These are phyloP conservation scores for Scaptomyza reducta DNA, from an alignment of 2,888 invertebrate genomes.

Conservation along the genomic window DNA sequence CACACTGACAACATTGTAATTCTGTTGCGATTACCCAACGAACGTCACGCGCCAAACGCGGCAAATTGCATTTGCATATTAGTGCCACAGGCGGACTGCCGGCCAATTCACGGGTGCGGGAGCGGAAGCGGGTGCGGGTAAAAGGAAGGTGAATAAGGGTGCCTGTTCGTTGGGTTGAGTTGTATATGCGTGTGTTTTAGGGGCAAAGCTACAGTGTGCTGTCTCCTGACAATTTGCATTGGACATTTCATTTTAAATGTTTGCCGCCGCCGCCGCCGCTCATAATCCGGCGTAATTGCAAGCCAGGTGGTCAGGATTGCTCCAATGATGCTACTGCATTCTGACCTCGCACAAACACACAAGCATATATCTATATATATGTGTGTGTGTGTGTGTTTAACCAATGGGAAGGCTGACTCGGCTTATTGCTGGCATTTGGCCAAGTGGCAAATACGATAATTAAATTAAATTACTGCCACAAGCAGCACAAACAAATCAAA, in stretches of 20 bases:
- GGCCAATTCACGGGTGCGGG: constrained; percentile 2
- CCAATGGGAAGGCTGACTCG: constrained; percentile 54
- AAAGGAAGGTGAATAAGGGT: too few species aligned
- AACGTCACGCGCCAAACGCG: constrained; percentile 80
- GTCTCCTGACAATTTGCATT: constrained; percentile 71
- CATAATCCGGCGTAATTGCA: constrained; percentile 73
- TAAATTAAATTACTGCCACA: constrained; percentile 83
- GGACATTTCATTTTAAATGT: constrained; percentile 79
- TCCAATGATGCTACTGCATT: constrained; percentile 31
- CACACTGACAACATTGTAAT: constrained; percentile 72
- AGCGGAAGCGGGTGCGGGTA: background rate
- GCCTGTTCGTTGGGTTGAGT: background rate
- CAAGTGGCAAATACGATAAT: constrained; percentile 83
- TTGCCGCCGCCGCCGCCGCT: constrained; percentile 47
- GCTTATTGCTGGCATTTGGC: constrained; percentile 73
- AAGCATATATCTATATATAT: constrained; percentile 11
- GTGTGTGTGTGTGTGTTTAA: constrained; percentile 33
- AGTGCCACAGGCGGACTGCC: constrained; percentile 50
- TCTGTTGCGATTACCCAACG: constrained; percentile 81
- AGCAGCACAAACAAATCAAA: constrained; percentile 81
- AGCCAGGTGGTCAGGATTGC: constrained; percentile 48
- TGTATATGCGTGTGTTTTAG: background rate
- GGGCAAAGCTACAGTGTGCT: constrained; percentile 4
- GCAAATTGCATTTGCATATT: constrained; percentile 81
- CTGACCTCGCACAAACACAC: constrained; percentile 47